Conservation (phyloP, 2,113 vertebrate species). For the Scopus umbretta region DNA sequence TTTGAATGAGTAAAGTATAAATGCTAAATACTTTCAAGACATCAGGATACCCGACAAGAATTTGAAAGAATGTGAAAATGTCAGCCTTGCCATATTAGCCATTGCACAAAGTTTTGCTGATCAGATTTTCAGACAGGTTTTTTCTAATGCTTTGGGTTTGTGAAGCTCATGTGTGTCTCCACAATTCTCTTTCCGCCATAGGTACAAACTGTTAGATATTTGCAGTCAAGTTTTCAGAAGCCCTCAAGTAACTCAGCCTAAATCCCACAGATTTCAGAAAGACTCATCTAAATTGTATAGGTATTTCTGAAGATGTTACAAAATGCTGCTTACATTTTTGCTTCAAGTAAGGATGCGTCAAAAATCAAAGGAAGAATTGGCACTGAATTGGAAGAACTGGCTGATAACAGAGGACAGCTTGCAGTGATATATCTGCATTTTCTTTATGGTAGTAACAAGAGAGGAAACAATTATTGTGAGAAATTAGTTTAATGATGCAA, state of each 20-base stretch:
- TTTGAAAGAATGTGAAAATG: neutral
- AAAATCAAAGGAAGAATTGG: neutral
- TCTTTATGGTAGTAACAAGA: neutral
- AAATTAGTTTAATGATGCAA: neutral
- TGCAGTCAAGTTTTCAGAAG: neutral
- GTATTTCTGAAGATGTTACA: neutral
- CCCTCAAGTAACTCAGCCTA: neutral
- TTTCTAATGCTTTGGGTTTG: neutral
- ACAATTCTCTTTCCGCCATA: neutral
- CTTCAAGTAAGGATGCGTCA: neutral
- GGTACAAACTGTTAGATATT: neutral
- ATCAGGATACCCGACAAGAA: neutral
- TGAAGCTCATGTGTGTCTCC: neutral
- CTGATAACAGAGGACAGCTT: neutral
- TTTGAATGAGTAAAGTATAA: neutral
- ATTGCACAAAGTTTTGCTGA: neutral
- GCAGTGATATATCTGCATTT: neutral
- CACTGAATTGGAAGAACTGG: neutral
- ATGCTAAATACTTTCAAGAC: neutral
- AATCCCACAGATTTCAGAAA: neutral
- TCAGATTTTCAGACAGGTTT: neutral
- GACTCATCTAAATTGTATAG: neutral
- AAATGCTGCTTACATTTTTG: neutral
- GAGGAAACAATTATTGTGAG: neutral
- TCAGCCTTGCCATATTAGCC: neutral